A percentile compares a stretch with the other conserved stretches of the same genome.
Conservation (phyloP, 2,888 invertebrate genomes). For the Mythimna loreyi region DNA sequence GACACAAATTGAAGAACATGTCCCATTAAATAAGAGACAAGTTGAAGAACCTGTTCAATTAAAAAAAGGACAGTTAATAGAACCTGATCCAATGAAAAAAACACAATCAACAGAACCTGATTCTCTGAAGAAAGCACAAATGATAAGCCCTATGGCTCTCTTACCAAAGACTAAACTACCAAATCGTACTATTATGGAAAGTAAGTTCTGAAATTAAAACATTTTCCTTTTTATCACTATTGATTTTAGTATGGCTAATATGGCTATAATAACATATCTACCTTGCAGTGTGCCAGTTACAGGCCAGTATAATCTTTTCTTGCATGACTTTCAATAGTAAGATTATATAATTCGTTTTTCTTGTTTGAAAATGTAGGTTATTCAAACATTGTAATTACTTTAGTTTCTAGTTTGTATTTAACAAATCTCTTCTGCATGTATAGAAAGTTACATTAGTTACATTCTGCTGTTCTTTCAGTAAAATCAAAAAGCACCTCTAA, state of each 20-base stretch:
- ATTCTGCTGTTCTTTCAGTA: slow-evolving; percentile 63
- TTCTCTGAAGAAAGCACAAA: slow-evolving; percentile 72
- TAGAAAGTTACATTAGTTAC: not conserved
- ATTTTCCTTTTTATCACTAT: not conserved
- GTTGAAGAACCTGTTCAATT: slow-evolving; percentile 74
- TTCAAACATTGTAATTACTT: no score
- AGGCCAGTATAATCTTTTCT: not conserved
- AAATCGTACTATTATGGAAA: slow-evolving; percentile 57
- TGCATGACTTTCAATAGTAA: not conserved
- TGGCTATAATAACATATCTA: no score
- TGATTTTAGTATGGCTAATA: not conserved
- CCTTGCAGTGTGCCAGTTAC: not conserved
- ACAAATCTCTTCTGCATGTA: no score
- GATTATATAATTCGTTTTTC: not conserved
- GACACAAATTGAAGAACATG: slow-evolving; percentile 77
- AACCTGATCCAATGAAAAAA: slow-evolving; percentile 71
- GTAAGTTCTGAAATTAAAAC: slow-evolving; percentile 66
- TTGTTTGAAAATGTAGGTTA: not conserved
- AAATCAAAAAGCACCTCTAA: slow-evolving; percentile 68
- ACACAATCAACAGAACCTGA: slow-evolving; percentile 78
- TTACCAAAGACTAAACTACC: slow-evolving; percentile 67
- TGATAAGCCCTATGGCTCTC: slow-evolving; percentile 77
- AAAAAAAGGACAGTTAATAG: slow-evolving; percentile 77
- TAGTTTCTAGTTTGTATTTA: no score
- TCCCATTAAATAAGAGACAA: slow-evolving; percentile 71